These are phyloP conservation scores for Orchesellides sinensis DNA, from an alignment of 2,888 invertebrate species.

Conservation along the genomic window DNA sequence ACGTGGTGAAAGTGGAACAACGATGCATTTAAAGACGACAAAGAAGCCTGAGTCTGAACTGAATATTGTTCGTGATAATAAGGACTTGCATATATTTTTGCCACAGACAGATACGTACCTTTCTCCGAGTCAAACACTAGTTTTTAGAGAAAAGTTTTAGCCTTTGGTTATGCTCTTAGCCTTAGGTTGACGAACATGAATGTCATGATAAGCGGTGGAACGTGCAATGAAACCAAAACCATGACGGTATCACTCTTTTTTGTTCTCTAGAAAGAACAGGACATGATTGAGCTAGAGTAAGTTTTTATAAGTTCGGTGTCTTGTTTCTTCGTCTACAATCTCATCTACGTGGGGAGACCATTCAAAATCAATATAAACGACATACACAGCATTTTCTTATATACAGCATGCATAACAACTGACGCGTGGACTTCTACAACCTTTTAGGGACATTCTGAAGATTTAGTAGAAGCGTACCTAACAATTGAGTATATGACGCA, in stretches of 20 bases:
- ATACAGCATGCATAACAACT: neutral
- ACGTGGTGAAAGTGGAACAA: conserved; percentile 35
- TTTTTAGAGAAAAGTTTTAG: conserved; percentile 13
- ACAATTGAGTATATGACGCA: neutral
- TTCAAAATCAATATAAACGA: neutral
- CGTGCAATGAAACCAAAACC: conserved; percentile 57
- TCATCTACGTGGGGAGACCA: neutral
- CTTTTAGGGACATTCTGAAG: neutral
- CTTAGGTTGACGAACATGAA: conserved; percentile 23
- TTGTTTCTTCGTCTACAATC: neutral
- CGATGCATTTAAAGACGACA: conserved; percentile 46
- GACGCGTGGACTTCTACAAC: neutral
- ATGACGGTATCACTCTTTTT: conserved; percentile 40
- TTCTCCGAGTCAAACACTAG: neutral
- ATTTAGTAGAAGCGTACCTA: neutral
- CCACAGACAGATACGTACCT: neutral
- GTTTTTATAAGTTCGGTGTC: neutral
- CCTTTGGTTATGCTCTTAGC: neutral
- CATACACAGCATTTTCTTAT: neutral
- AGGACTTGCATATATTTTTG: neutral
- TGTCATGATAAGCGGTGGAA: conserved; percentile 34
- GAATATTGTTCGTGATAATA: neutral
- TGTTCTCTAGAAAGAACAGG: conserved; percentile 15
- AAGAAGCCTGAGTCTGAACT: neutral
- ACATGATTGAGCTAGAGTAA: conserved; percentile 12